Evolutionary conservation across 2,888 invertebrate genomes (phyloP).

Genomic region (Pollenia labialis): DNA sequence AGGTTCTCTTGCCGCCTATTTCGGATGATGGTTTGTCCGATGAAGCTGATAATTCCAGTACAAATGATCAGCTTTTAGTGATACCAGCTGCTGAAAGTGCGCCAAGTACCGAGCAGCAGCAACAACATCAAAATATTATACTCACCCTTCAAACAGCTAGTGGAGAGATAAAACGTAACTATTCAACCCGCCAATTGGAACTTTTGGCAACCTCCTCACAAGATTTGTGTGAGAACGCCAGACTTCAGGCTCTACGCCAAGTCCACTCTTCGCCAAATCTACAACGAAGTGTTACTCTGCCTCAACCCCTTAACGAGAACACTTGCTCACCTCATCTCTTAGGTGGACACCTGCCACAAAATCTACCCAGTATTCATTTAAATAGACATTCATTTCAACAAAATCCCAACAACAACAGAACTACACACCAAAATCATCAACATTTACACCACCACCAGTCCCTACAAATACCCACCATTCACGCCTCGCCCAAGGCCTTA

Average conservation of each 20-base stretch:
- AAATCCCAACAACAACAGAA: slow-evolving; percentile 56
- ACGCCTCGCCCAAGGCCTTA: slow-evolving; percentile 83
- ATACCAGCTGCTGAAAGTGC: slow-evolving; percentile 74
- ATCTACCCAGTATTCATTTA: slow-evolving; percentile 71
- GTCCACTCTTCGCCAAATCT: slow-evolving; percentile 84
- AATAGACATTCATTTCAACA: slow-evolving; percentile 64
- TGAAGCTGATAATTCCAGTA: slow-evolving; percentile 73
- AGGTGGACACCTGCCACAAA: slow-evolving; percentile 73
- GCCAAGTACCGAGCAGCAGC: slow-evolving; percentile 59
- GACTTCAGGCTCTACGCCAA: slow-evolving; percentile 81
- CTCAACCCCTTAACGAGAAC: slow-evolving; percentile 76
- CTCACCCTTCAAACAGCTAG: slow-evolving; percentile 83
- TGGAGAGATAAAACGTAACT: slow-evolving; percentile 83
- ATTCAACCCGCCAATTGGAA: slow-evolving; percentile 82
- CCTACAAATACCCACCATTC: slow-evolving; percentile 82
- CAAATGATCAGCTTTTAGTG: slow-evolving; percentile 71
- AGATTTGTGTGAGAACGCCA: slow-evolving; percentile 78
- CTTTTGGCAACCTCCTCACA: slow-evolving; percentile 82
- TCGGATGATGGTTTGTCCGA: slow-evolving; percentile 80
- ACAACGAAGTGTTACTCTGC: slow-evolving; percentile 80
- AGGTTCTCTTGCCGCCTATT: slow-evolving; percentile 80
- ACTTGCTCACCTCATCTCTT: slow-evolving; percentile 79
- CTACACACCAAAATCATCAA: slow-evolving; percentile 73
- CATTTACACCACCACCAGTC: slow-evolving; percentile 75
- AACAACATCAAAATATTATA: slow-evolving; percentile 76